A percentile compares a stretch with the other conserved stretches of the same genome.
phyloP scores from a whole-genome alignment of 2,113 vertebrate genomes.

The Tiliqua scincoides region DNA sequence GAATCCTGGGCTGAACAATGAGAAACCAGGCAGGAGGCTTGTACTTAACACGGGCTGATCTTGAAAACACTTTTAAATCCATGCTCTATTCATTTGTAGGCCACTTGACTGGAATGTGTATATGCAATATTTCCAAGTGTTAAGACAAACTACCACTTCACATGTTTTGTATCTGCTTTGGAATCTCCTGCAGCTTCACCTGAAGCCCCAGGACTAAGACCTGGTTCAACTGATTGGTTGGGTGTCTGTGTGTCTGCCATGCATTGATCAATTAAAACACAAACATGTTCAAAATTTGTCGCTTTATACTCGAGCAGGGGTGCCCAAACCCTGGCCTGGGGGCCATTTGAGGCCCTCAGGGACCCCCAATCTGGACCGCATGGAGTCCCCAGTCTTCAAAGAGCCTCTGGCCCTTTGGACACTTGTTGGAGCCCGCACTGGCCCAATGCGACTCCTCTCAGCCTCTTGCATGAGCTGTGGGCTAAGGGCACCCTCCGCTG shows the following conservation, averaged over 20 bases:
- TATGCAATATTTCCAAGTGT: neutral
- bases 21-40: slow-evolving; percentile 32
- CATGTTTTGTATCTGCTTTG: neutral
- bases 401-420: too few relatives aligned
- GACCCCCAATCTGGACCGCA: too few relatives aligned
- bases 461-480: too few relatives aligned
- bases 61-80: neutral
- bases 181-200: neutral
- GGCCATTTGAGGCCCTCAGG: too few relatives aligned
- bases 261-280: neutral
- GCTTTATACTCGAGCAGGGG: neutral
- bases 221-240: neutral
- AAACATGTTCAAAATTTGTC: neutral
- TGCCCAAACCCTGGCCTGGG: too few relatives aligned
- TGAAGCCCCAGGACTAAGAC: neutral
- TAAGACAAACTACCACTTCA: neutral
- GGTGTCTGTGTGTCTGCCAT: too few relatives aligned
- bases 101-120: neutral
- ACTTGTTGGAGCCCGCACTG: too few relatives aligned
- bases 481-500: too few relatives aligned
- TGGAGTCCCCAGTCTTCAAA: too few relatives aligned
- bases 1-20: slow-evolving; percentile 48
- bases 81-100: slow-evolving; percentile 22
- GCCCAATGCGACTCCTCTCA: too few relatives aligned
- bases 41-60: neutral